Evolutionary conservation across 2,888 invertebrate genomes (phyloP).

Genomic region (Platycnemis pennipes): DNA sequence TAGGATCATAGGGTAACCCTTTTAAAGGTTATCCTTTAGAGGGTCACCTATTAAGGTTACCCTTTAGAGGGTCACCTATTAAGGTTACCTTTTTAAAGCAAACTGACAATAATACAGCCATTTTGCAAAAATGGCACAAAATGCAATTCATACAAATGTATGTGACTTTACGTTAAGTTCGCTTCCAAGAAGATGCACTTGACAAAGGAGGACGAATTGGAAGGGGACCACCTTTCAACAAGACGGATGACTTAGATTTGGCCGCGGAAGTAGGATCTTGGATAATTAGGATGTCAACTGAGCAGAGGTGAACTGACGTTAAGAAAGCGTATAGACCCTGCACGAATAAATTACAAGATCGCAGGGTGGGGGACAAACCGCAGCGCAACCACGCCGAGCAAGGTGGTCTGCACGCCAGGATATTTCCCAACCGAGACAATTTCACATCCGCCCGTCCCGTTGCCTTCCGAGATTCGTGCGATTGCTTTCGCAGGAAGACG

Average conservation of each 20-base stretch:
- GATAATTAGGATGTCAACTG: not conserved
- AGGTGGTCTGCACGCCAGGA: conserved; percentile 12
- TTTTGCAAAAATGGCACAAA: no score
- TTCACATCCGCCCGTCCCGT: not conserved
- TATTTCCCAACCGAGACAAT: not conserved
- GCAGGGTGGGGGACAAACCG: not conserved
- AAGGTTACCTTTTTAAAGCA: no score
- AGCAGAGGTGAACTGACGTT: not conserved
- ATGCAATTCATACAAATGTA: not conserved
- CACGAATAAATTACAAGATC: not conserved
- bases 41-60: no score
- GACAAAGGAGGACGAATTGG: not conserved
- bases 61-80: no score
- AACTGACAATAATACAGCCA: no score
- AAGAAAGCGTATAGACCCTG: not conserved
- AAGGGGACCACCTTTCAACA: not conserved
- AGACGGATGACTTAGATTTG: not conserved
- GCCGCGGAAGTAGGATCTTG: not conserved
- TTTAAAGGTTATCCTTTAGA: no score
- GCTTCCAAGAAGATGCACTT: not conserved
- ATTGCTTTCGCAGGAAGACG: not conserved
- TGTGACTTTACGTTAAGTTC: not conserved
- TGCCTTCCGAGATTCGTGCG: not conserved
- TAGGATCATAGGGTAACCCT: no score
- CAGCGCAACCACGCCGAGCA: not conserved